Base-by-base conservation (phyloP, 2,113 vertebrate genomes). In the Rattus norvegicus region DNA sequence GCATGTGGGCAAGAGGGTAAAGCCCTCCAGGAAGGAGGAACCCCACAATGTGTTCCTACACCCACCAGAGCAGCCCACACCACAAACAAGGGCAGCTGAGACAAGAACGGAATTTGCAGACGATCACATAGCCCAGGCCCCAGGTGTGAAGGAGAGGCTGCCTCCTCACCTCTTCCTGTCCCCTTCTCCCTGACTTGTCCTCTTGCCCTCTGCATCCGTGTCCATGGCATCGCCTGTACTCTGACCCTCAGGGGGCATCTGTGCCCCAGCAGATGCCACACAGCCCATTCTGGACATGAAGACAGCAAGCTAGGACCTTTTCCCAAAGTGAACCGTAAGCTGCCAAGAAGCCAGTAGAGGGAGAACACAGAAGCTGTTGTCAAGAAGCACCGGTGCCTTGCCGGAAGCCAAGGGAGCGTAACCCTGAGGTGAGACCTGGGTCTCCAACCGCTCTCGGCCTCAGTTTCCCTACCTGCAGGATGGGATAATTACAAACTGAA, bases 331-430 rank as follows among this genome's bases (percentile, higher is more conserved):
- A 5, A 4, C 3, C 1, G 0, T 1, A 13, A 28, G 43, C 80
- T 28, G 36, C 39, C 56, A 16, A 65, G 30, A 54, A 26, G 8
- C 2, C 24, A 10, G 26, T 26, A 0, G 0, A 49, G 33, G 89
- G n/a, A 43, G 36, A 70, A n/a, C 43, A 28, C 0, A 26, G 54
- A 7, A 14, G 52, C 59, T 20, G 0, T 72, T 43, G 1, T 10
- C 49, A 1, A 20, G 43, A 69, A 61, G 17, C 20, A 67, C 59
- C 61, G 65, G 22, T 63, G 61, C 61, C 67, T 30, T 13, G 49
- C 90, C 0, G 0, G 0, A 52, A 88, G 26, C 13, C n/a, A 22
- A 14, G 0, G 43, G 36, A 72, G 9, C 28, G 43, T 47, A 13
- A 19, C 36, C 8, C 63, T 22, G 28, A 13, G 0, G 92, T 13